Base-by-base conservation (phyloP, 1,140 invertebrate genomes). In the Anthonomus grandis region DNA sequence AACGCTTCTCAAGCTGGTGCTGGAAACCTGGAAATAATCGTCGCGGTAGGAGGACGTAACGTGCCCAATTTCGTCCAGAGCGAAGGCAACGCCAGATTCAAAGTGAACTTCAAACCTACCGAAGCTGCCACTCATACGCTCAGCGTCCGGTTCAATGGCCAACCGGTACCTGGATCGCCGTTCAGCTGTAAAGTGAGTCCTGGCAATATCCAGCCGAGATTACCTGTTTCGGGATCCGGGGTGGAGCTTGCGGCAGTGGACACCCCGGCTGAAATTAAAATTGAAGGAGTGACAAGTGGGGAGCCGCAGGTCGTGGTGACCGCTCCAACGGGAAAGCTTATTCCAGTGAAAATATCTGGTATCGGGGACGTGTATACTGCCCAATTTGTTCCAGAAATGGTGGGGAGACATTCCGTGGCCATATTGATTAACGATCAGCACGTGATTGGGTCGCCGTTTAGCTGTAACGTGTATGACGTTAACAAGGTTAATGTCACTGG, bases 61-160 rank as follows among this genome's bases (percentile, higher is more conserved):
- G 95, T 99, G 4, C 96, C 96, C 4, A 98, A 98, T 78, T 98
- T 96, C 74, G 95, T 98, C 1, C 92, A 97, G 70, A 93, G 92
- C 36, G 95, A 97, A 80, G 94, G 93, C 19, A 97, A 98, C 76
- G 95, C 95, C 0, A 86, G 90, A 66, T 97, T 98, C 65, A 85
- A 85, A 72, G 95, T 98, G 2, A 97, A 97, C 73, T 99, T 98
- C 74, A 97, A 96, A 67, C 96, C 95, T 0, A 91, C 92, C 46
- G 91, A 94, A 78, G 85, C 92, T 2, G 89, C 90, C 2, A 81
- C 86, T 1, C 93, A 96, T 73, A 90, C 84, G 55, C 77, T 94
- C 0, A 95, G 91, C 53, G 92, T 98, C 23, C 61, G 70, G 70
- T 98, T 98, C 73, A 99, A 99, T 76, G 94, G 93, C 9, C 91